Evolutionary conservation across 1,140 invertebrate species (phyloP), one percentile per base, ranked within the genome.

Genomic region (Drosophila pallidifrons): DNA sequence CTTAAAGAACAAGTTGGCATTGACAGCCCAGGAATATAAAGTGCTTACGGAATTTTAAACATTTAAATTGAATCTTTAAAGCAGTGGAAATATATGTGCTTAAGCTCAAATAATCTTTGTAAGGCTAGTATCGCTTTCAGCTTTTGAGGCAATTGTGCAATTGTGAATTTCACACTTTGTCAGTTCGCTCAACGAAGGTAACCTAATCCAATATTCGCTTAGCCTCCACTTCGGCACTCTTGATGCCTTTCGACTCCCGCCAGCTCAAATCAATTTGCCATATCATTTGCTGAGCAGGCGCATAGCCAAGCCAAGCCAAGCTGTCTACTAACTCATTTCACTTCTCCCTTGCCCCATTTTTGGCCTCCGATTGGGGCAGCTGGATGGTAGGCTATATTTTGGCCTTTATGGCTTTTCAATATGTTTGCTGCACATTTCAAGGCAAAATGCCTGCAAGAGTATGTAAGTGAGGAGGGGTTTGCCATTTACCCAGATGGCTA

Each of bases 351-450:
- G 35, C 7, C 35, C 35, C 35, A 25, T 38, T 38, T 38, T 10
- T 7, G 30, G 6, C 30, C 30, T 32, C 30, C 30, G 1, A 8
- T 8, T 32, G 7, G 30, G 30, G 35, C 8, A 10, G 35, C 35
- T 38, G 35, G 35, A 7, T 38, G 7, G 35, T 10, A 16, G 54
- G 0, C 13, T 38, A 45, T 57, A 30, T 69, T 64, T 63, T 64
- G 46, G 59, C 38, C 67, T 64, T 75, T 49, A 75, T 75, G 25
- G 52, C 52, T 63, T 70, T 70, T 52, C 65, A 74, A 69, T 74
- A 69, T 69, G 57, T 57, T 30, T 49, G 43, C 28, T 57, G 35
- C 58, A 74, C 16, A 57, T 63, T 69, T 75, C 72, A 75, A 75
- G 72, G 66, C 58, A 32, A 54, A 15, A 2, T 30, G 35, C 5